A percentile compares a stretch with the other conserved stretches of the same genome.
Evolutionary conservation across 2,113 vertebrate genomes (phyloP).

Genomic region (Myotis brandtii): DNA sequence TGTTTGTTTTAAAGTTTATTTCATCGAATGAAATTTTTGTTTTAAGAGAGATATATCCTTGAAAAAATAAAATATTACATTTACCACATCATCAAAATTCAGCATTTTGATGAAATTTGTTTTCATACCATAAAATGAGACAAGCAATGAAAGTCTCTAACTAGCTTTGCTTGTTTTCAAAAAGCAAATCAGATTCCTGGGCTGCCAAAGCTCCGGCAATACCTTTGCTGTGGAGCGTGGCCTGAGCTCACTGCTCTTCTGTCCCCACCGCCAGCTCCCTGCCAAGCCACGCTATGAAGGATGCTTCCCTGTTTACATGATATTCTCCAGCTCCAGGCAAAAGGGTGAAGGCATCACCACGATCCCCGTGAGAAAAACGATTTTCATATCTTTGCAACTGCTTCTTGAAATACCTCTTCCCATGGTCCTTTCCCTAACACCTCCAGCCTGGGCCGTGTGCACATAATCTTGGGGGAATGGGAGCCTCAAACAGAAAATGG

Average conservation of each 20-base stretch:
- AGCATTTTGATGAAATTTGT: constrained; percentile 47
- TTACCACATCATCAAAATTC: neutral
- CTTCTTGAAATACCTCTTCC: neutral
- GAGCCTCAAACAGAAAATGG: neutral
- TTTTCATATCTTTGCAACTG: constrained; percentile 56
- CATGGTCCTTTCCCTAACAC: neutral
- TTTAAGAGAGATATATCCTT: neutral
- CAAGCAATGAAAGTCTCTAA: neutral
- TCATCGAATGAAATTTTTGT: neutral
- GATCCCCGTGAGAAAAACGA: constrained; percentile 30
- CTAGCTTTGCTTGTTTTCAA: neutral
- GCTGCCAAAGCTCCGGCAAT: neutral
- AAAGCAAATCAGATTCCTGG: constrained; percentile 20
- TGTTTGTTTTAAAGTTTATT: neutral
- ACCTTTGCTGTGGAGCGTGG: neutral
- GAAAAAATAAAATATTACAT: neutral
- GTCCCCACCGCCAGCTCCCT: neutral
- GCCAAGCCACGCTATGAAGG: neutral
- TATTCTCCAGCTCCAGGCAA: neutral
- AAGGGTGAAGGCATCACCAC: neutral
- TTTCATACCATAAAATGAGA: neutral
- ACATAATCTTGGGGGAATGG: neutral
- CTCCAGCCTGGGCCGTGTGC: neutral
- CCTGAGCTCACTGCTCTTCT: neutral
- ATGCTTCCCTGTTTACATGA: constrained; percentile 15